Evolutionary conservation across 2,113 vertebrate genomes (phyloP).

Genomic region (Apaloderma vittatum): DNA sequence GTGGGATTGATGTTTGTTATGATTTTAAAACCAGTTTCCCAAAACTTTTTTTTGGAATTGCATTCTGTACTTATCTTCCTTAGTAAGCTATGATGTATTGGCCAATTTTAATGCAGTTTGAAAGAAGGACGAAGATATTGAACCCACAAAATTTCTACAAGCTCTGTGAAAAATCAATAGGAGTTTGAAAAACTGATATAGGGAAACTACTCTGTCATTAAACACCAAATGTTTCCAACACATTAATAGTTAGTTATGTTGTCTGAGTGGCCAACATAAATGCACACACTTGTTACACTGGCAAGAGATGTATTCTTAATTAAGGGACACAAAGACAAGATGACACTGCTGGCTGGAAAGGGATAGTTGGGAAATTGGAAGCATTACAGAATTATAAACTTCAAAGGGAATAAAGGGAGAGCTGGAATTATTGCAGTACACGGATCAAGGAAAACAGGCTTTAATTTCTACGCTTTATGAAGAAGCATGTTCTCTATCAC

Average conservation of each 20-base stretch:
- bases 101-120: not conserved
- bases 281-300: not conserved
- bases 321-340: not conserved
- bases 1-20: not conserved
- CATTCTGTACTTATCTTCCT: slow-evolving; percentile 22
- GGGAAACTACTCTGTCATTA: not conserved
- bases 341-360: not conserved
- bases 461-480: not conserved
- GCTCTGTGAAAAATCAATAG: not conserved
- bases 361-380: not conserved
- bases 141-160: not conserved
- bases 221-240: not conserved
- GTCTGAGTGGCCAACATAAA: not conserved
- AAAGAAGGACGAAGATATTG: not conserved
- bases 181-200: not conserved
- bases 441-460: not conserved
- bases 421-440: not conserved
- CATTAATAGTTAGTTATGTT: not conserved
- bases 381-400: not conserved
- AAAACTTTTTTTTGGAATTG: not conserved
- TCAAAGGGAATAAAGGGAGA: not conserved
- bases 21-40: not conserved
- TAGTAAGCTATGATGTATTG: not conserved
- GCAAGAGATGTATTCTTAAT: not conserved
- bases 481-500: accelerated